Base-by-base conservation (phyloP, 2,888 invertebrate species). In the Hedychridium roseum region DNA sequence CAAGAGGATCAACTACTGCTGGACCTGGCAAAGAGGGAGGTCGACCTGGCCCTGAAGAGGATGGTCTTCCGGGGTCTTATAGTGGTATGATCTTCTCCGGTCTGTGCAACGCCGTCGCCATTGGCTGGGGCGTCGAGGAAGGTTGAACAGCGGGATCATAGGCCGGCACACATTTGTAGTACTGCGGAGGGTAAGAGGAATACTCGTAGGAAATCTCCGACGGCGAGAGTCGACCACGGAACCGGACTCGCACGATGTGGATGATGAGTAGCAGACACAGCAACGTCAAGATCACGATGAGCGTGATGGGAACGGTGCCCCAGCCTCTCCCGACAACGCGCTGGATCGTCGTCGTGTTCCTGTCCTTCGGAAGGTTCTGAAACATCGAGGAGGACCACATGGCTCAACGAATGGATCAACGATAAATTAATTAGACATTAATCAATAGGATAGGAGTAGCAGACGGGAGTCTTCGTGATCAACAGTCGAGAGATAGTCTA, bases 121-220 rank as follows among this genome's bases (percentile, higher is more conserved):
- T n/a, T n/a, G n/a, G n/a, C n/a, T n/a, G n/a, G n/a, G n/a, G n/a
- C n/a, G n/a, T n/a, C n/a, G n/a, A n/a, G n/a, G n/a, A n/a, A n/a
- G n/a, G n/a, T n/a, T n/a, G n/a, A n/a, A n/a, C n/a, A n/a, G n/a
- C n/a, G n/a, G n/a, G n/a, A 42, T 76, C 76, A 55, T 76, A 76
- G 26, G 64, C 71, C 15, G 76, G 75, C 28, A 77, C 74, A 54
- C 73, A 74, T 50, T 76, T 76, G 66, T 77, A 77, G 57, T 77
- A 77, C 55, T 77, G 76, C 41, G 73, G 68, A 12, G 73, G 72
- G 26, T 72, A 71, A 6, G 67, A 62, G 3, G 68, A 54, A 30
- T 64, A 71, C n/a, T n/a, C n/a, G n/a, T n/a, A n/a, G 0, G 69
- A 50, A 2, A 61, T 54, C 17, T 70, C 70, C 23, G 71, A 64